Base-by-base conservation (phyloP, 1,140 invertebrate species). In the Nomia melanderi region DNA sequence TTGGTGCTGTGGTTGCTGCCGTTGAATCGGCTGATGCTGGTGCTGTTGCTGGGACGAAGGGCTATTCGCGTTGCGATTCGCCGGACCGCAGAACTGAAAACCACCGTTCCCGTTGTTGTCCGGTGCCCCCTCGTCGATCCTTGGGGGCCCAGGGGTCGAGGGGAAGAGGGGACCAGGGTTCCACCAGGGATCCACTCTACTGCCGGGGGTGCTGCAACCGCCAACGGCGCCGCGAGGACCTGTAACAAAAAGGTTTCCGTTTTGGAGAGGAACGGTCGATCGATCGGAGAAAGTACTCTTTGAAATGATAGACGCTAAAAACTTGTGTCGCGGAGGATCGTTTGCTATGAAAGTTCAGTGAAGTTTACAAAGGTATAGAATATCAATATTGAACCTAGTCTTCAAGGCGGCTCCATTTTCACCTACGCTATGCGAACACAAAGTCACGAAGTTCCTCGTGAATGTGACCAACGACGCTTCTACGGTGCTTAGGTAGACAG, bases 151-250 rank as follows among this genome's bases (percentile, higher is more conserved):
- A 79, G 90, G 84, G 70, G 83, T 87, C 74, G 88, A 86, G 78
- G 88, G 86, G 77, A 88, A 91, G 77, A 86, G 86, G 78, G 86
- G 74, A 85, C 86, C 77, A 84, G 87, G 86, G 87, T 89, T 89
- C 89, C 89, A 91, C 91, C 90, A 90, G 83, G 90, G 88, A 91
- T 91, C 90, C 89, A 91, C 87, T 89, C 87, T 90, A 91, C 86
- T 90, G 85, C 86, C 87, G 88, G 88, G 83, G 87, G 85, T 91
- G 86, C 83, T 91, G 90, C 90, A 90, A 92, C 90, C 91, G 90
- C 89, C 91, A 89, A 90, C 88, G 91, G 90, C 90, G 88, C 90
- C 88, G 90, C 90, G 90, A 85, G 88, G 84, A 91, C 89, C 91
- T 92, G 85, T 0, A 91, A 88, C 76, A 87, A 33, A 54, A 76